Conservation (phyloP, 2,113 vertebrate species). For the Leucopsar rothschildi region DNA sequence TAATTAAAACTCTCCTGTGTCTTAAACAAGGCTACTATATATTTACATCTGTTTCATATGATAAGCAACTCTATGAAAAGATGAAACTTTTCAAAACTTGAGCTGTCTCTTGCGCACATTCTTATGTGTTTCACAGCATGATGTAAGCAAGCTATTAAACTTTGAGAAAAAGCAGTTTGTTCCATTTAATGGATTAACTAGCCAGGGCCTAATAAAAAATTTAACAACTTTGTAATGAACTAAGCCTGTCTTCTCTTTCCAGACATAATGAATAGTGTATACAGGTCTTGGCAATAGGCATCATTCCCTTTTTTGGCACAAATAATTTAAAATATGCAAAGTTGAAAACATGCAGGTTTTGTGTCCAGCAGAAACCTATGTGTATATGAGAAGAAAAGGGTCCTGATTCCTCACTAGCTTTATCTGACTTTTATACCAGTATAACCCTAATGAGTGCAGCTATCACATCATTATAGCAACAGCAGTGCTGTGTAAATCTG, state of each 20-base stretch:
- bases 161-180: conserved; percentile 7
- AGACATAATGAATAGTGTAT: conserved; percentile 27
- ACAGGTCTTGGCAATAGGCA: neutral
- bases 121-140: neutral
- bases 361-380: neutral
- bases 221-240: conserved; percentile 57
- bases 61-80: neutral
- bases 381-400: neutral
- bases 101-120: neutral
- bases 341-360: neutral
- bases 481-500: neutral
- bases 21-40: neutral
- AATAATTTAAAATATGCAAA: conserved; percentile 7
- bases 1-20: neutral
- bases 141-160: conserved; percentile 38
- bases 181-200: conserved; percentile 60
- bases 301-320: neutral
- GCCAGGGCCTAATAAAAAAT: conserved; percentile 52
- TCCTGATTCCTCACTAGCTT: neutral
- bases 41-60: conserved; percentile 11
- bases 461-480: neutral
- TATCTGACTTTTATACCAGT: neutral
- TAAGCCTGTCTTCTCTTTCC: conserved; percentile 8
- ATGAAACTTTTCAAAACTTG: neutral
- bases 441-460: neutral